Percentiles rank a stretch among this genome's conserved stretches.
phyloP scores from a whole-genome alignment of 2,888 invertebrate species.

The Amblyjoppa proteus region DNA sequence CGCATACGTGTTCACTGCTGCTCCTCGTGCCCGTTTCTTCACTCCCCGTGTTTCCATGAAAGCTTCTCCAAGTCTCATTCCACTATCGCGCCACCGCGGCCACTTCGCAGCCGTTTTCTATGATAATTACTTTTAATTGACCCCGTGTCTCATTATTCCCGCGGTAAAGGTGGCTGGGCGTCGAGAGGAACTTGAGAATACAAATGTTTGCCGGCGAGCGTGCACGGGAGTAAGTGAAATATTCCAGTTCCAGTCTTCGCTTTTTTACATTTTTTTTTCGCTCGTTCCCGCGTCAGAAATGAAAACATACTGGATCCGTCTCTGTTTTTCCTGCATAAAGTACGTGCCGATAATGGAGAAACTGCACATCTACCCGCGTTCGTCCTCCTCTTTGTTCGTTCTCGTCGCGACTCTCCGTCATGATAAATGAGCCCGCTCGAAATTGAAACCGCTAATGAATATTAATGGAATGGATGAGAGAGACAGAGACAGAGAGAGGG shows the following conservation, averaged over 20 bases:
- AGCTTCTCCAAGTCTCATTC: conserved; percentile 19
- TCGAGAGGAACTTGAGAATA: conserved; percentile 24
- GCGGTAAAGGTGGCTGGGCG: conserved; percentile 1
- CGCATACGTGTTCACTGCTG: not conserved
- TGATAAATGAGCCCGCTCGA: conserved; percentile 70
- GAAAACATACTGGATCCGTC: conserved; percentile 21
- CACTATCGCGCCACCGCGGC: not conserved
- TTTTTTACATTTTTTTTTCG: conserved; percentile 6
- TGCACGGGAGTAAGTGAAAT: conserved; percentile 1
- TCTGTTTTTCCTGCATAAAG: conserved; percentile 26
- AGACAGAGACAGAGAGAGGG: conserved; percentile 16
- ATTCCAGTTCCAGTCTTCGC: conserved; percentile 1
- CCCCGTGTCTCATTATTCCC: conserved; percentile 40
- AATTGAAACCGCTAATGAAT: conserved; percentile 73
- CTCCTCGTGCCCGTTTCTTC: conserved; percentile 21
- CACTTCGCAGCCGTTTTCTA: conserved; percentile 31
- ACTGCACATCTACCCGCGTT: conserved; percentile 13
- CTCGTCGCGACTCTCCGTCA: conserved; percentile 41
- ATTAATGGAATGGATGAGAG: conserved; percentile 59
- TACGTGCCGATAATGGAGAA: conserved; percentile 49
- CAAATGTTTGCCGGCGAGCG: conserved; percentile 36
- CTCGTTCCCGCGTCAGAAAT: not conserved
- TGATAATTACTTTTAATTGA: conserved; percentile 61
- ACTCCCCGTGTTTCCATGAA: not conserved
- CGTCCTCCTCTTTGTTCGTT: conserved; percentile 1